phyloP scores from a whole-genome alignment of 2,888 invertebrate species.

The Tanypteryx hageni region DNA sequence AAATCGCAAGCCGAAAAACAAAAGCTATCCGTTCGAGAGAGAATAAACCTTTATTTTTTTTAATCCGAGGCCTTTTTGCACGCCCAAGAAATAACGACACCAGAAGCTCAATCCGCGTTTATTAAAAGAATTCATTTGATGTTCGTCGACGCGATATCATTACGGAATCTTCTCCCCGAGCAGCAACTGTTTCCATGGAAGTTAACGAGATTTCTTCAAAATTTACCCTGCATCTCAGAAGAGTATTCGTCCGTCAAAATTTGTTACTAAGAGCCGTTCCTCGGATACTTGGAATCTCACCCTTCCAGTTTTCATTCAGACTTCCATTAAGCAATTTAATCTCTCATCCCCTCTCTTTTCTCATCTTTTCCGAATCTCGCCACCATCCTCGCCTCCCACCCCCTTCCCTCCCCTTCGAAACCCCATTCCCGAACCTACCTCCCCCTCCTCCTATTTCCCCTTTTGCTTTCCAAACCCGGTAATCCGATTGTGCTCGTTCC shows the following conservation, averaged over 20 bases:
- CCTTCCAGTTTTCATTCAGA: slow-evolving; percentile 43
- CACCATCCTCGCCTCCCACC: neutral
- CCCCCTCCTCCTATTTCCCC: neutral
- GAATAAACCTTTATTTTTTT: neutral
- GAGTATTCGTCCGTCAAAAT: slow-evolving; percentile 60
- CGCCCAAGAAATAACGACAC: slow-evolving; percentile 12
- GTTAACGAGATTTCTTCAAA: slow-evolving; percentile 59
- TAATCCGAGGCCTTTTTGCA: neutral
- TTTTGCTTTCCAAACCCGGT: slow-evolving; percentile 50
- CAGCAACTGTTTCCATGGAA: slow-evolving; percentile 48
- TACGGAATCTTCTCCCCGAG: slow-evolving; percentile 50
- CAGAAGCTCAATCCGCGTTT: slow-evolving; percentile 1
- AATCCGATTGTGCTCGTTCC: slow-evolving; percentile 57
- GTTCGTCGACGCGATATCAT: slow-evolving; percentile 52
- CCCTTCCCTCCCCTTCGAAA: neutral
- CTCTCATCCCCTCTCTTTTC: slow-evolving; percentile 18
- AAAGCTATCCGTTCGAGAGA: neutral
- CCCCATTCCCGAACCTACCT: neutral
- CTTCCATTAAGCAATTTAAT: slow-evolving; percentile 63
- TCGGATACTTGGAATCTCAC: neutral
- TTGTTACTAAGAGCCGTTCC: slow-evolving; percentile 55
- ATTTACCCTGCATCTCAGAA: slow-evolving; percentile 40
- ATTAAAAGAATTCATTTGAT: slow-evolving; percentile 54
- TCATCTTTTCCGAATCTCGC: slow-evolving; percentile 39
- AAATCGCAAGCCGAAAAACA: neutral